Base-by-base conservation (phyloP, 2,797 vertebrate genomes). In the Morelia viridis region DNA sequence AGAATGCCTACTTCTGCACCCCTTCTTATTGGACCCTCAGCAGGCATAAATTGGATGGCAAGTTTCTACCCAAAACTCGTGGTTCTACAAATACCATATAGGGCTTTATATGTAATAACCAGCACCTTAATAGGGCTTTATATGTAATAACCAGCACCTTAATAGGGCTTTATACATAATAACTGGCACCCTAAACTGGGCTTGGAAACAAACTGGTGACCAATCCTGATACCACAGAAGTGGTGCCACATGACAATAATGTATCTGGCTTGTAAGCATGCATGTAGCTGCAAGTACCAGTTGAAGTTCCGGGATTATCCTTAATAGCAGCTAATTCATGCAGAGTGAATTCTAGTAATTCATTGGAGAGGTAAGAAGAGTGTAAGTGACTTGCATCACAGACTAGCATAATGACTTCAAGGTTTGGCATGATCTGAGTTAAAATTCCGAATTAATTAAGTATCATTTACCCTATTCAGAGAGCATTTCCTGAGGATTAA, bases 391-490 rank as follows among this genome's bases (percentile, higher is more conserved):
- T 89, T 89, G 88, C 57, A 90, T 87, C 84, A 76, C 62, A n/a
- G 64, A 76, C 46, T 62, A 62, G 24, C 13, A 60, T 92, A 92
- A 92, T 62, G 65, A 90, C n/a, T 62, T 92, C 41, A 92, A 62
- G 24, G 41, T 92, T 85, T 92, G 64, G 84, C 46, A 65, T 68
- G 89, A 5, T 90, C 41, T 80, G 41, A 90, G 64, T 90, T 24
- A 85, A 89, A 85, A 92, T 57, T 58, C 76, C 57, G n/a, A 76
- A 92, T 87, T 94, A 88, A 83, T 83, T 87, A 58, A 87, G 50
- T 65, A 68, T 7, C 92, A 90, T 94, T 91, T 94, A 94, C 93
- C 91, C 95, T 93, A 94, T 95, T 92, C 64, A 87, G 50, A 1
- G 50, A 35, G 31, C 0, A 2, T 0, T 88, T 87, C 0, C 62